These are phyloP conservation scores for Noctua comes DNA, from an alignment of 2,888 invertebrate species.

Conservation along the genomic window DNA sequence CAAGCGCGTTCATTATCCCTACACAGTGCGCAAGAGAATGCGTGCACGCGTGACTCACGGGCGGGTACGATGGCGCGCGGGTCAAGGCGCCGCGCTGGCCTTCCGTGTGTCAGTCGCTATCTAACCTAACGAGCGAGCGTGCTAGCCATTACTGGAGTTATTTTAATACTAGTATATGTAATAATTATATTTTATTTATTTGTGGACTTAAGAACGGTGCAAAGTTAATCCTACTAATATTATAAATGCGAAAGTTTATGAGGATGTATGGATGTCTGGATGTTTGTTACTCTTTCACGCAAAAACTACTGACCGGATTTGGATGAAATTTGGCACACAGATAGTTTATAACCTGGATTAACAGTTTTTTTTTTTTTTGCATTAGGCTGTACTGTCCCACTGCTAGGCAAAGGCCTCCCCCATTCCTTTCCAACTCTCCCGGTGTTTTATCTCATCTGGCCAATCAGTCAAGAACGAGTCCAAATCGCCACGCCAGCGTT, in stretches of 20 bases:
- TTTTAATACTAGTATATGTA: not conserved
- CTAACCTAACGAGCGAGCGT: conserved; percentile 30
- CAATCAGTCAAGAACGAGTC: not conserved
- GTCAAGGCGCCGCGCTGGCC: conserved; percentile 57
- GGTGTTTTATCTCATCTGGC: not conserved
- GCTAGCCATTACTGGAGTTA: conserved; percentile 1
- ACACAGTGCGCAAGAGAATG: conserved; percentile 34
- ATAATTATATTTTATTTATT: not conserved
- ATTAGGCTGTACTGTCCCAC: too few species aligned
- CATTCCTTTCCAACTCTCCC: not conserved
- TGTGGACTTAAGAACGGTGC: not conserved
- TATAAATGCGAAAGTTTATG: too few species aligned
- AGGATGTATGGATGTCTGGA: too few species aligned
- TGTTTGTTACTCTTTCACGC: too few species aligned
- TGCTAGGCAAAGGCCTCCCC: too few species aligned
- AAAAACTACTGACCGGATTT: too few species aligned
- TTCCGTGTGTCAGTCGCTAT: conserved; percentile 48
- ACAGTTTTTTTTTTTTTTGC: too few species aligned
- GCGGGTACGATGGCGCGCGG: conserved; percentile 36
- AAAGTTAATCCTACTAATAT: too few species aligned
- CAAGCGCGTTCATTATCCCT: conserved; percentile 36
- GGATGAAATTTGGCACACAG: too few species aligned
- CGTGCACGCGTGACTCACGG: conserved; percentile 45
- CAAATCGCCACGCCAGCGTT: not conserved
- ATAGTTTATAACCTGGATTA: too few species aligned